Base-by-base conservation (phyloP, 2,797 vertebrate species). In the Lacerta bilineata region DNA sequence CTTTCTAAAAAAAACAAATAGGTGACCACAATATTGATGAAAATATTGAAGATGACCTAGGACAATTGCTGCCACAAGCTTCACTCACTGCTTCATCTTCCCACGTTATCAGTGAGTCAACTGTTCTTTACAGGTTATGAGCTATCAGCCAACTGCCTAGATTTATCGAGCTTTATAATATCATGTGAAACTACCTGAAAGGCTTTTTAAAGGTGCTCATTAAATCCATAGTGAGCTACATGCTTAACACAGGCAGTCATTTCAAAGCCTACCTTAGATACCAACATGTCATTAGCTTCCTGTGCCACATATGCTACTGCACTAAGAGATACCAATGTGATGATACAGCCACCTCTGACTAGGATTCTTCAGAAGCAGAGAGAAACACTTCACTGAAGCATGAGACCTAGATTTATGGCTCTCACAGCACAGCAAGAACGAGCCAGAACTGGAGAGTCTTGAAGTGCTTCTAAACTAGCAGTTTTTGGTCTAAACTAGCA, bases 201-300 rank as follows among this genome's bases (percentile, higher is more conserved):
- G 41, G 83, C 77, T 85, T 88, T 89, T 72, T 43, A 59, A 86
- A 74, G 72, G 33, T 46, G 23, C 9, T 80, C 33, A 80, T 61
- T 55, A 29, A 77, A 79, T 59, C n/a, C 15, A 18, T 3, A 71
- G 11, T 13, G 66, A 27, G 17, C 23, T 50, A 13, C 23, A 25
- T n/a, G 39, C 33, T 61, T 4, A 66, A 43, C 29, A 81, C 11
- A 72, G 69, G 8, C 55, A 87, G 13, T 39, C 17, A 61, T 46
- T 33, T 25, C 41, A 36, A 75, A 85, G 55, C 69, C 41, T 75
- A 4, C 71, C 41, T 33, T 3, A 55, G 50, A 15, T 15, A 55
- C 50, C 50, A 55, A 55, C 50, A 55, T 55, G 50, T 55, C 50
- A 55, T 55, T 55, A 55, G 50, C 50, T 55, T 13, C 50, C 69